These are phyloP conservation scores for Lucilia cuprina DNA, from an alignment of 1,140 invertebrate species.

Conservation along the genomic window DNA sequence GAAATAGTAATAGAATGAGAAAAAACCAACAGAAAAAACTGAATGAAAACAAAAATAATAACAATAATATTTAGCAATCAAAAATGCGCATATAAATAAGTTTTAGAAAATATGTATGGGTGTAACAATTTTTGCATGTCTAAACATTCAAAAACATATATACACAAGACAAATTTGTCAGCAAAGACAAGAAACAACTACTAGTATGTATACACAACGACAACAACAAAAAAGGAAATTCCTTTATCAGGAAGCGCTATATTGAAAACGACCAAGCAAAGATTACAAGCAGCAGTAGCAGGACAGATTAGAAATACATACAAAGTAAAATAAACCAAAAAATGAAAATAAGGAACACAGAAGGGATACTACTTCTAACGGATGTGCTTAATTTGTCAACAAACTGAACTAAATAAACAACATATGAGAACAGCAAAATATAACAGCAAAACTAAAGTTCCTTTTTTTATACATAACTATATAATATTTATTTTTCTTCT, in stretches of 20 bases:
- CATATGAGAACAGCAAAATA: neutral
- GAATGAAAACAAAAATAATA: no score
- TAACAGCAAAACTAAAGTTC: neutral
- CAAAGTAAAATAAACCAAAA: neutral
- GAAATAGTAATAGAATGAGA: no score
- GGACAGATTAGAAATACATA: neutral
- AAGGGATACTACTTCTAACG: neutral
- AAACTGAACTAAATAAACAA: slow-evolving; percentile 8
- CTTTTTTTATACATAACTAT: neutral
- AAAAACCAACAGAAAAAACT: no score
- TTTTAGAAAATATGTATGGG: neutral
- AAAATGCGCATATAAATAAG: slow-evolving; percentile 7
- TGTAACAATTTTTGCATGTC: neutral
- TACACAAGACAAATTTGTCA: no score
- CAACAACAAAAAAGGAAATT: neutral
- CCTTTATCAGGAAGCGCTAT: neutral
- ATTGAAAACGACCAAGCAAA: no score
- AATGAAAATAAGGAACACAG: neutral
- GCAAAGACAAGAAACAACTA: neutral
- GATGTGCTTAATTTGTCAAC: neutral
- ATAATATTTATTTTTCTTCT: neutral
- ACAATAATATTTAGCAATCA: neutral
- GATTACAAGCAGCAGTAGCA: no score
- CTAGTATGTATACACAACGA: no score
- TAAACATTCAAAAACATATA: neutral